A percentile compares a stretch with the other conserved stretches of the same genome.
Evolutionary conservation across 2,113 vertebrate species (phyloP).

Genomic region (Etheostoma spectabile): DNA sequence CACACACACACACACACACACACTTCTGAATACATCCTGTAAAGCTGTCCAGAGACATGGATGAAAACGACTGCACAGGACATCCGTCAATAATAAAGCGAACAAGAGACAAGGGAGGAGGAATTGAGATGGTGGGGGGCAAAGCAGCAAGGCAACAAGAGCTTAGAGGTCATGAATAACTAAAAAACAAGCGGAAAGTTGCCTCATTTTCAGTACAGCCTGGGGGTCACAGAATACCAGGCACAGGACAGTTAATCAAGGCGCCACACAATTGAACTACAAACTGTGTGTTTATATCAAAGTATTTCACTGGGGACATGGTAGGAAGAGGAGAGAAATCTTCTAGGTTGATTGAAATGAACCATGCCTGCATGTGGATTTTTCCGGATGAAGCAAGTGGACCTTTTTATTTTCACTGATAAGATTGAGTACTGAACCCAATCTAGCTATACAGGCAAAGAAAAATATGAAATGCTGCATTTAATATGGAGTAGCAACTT

Average conservation of each 20-base stretch:
- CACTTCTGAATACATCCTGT: conserved; percentile 70
- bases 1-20: conserved; percentile 35
- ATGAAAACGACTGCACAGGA: conserved; percentile 82
- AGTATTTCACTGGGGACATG: conserved; percentile 37
- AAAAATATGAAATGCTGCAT: background rate
- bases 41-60: conserved; percentile 70
- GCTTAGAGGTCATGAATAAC: conserved; percentile 58
- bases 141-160: conserved; percentile 35
- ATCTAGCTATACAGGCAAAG: background rate
- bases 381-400: background rate
- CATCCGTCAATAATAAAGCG: conserved; percentile 84
- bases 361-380: background rate
- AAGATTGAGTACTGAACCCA: background rate
- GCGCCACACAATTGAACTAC: conserved; percentile 42
- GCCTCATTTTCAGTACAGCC: conserved; percentile 57
- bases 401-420: background rate
- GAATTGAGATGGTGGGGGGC: conserved; percentile 31
- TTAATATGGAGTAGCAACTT: background rate
- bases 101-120: conserved; percentile 68
- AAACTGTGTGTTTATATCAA: conserved; percentile 61
- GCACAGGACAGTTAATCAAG: conserved; percentile 21
- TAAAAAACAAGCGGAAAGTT: conserved; percentile 79
- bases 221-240: conserved; percentile 35
- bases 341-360: conserved; percentile 2
- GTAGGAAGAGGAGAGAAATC: conserved; percentile 25